Base-by-base conservation (phyloP, 2,888 invertebrate genomes). In the Stenoptilia bipunctidactyla region DNA sequence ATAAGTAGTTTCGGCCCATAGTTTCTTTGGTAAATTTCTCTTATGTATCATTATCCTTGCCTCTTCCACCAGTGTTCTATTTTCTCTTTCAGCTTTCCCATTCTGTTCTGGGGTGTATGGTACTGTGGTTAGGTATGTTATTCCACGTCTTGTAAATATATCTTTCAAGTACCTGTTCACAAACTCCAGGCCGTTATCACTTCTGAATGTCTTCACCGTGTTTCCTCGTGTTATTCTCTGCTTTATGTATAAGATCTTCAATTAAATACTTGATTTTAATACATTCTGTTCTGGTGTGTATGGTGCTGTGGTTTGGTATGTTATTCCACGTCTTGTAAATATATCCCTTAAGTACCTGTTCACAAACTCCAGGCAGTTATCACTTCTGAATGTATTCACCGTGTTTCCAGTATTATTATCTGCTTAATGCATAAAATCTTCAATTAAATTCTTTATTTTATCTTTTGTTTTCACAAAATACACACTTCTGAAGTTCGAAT, bases 281-380 rank as follows among this genome's bases (percentile, higher is more conserved):
- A n/a, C 63, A 48, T 62, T 66, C 34, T 57, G 55, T 38, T 59
- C 47, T 1, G 55, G 56, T 3, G 46, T 52, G 34, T 57, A 49
- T 1, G 58, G 47, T 4, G 53, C 47, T 1, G 56, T 50, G 1
- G 36, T 41, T 40, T 56, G 45, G 36, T 55, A 49, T 3, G 34
- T 13, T 13, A 61, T 61, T 9, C 53, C 57, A 25, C 35, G 13
- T 12, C 27, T 42, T 30, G 39, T 13, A 10, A 46, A 47, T 13
- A 51, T 36, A 25, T 48, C 41, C 36, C 33, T 34, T 1, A 53
- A 15, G 25, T 45, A 37, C 37, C 40, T 33, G 43, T 55, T 56
- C 6, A 45, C 14, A 43, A 50, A 58, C 45, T 52, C 52, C 14
- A 38, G 33, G 13, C 53, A n/a, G n/a, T n/a, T n/a, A n/a, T n/a